A percentile compares a stretch with the other conserved stretches of the same genome.
Conservation (phyloP, 2,797 vertebrate genomes). For the Limosa lapponica region DNA sequence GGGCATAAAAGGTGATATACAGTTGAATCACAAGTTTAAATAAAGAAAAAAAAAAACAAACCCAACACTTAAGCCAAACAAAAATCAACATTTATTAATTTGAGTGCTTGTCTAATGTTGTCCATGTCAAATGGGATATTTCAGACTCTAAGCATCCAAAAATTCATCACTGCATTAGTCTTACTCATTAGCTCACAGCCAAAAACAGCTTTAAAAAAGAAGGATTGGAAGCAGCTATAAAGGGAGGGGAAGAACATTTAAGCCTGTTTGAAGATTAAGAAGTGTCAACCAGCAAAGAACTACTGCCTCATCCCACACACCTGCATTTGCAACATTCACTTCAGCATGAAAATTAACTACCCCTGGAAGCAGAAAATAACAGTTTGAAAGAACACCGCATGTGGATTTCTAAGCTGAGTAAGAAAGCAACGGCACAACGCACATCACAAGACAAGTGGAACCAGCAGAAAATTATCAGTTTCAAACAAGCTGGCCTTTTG, state of each 20-base stretch:
- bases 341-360: constrained; percentile 33
- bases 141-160: constrained; percentile 18
- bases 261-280: constrained; percentile 66
- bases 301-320: constrained; percentile 44
- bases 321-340: neutral
- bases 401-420: neutral
- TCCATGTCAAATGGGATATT: neutral
- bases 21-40: neutral
- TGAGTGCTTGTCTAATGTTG: neutral
- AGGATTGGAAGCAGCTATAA: constrained; percentile 54
- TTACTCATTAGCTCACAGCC: constrained; percentile 31
- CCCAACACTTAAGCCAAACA: neutral
- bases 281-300: constrained; percentile 47
- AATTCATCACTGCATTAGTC: constrained; percentile 20
- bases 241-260: constrained; percentile 44
- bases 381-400: neutral
- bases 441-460: neutral
- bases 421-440: neutral
- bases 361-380: constrained; percentile 11
- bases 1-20: neutral
- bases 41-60: neutral
- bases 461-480: neutral
- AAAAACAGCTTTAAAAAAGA: constrained; percentile 55
- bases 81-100: neutral
- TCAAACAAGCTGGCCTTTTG: neutral